phyloP scores from a whole-genome alignment of 2,888 invertebrate species.

The Rapana venosa region DNA sequence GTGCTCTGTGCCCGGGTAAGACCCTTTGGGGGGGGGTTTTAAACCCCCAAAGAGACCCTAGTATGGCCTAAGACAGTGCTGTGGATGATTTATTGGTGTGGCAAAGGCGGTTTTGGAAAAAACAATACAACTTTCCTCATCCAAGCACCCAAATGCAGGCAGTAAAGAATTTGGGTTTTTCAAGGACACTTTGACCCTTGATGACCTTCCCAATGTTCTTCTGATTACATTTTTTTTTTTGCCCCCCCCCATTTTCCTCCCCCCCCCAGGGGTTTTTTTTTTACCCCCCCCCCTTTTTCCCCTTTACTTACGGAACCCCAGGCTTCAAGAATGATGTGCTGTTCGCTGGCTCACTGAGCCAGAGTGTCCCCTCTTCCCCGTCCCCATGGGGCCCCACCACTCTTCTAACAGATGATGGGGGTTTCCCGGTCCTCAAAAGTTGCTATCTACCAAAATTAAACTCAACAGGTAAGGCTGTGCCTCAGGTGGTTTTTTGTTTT shows the following conservation, averaged over 20 bases:
- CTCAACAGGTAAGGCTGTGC: constrained; percentile 58
- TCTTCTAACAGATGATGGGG: constrained; percentile 57
- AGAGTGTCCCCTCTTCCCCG: constrained; percentile 60
- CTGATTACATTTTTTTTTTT: constrained; percentile 56
- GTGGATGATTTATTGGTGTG: not conserved
- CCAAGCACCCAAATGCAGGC: too few species aligned
- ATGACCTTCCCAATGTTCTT: constrained; percentile 51
- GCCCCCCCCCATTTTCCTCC: too few species aligned
- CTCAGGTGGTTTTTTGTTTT: not conserved
- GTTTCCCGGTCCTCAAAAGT: constrained; percentile 55
- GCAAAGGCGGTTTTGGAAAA: not conserved
- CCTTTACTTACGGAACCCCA: constrained; percentile 54
- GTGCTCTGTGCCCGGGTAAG: not conserved
- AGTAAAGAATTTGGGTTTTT: not conserved
- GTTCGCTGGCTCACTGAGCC: constrained; percentile 57
- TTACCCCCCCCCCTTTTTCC: constrained; percentile 52
- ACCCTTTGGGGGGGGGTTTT: not conserved
- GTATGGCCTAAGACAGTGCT: not conserved
- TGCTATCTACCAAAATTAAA: constrained; percentile 55
- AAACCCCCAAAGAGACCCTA: not conserved
- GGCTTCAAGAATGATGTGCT: constrained; percentile 54
- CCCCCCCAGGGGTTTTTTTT: too few species aligned
- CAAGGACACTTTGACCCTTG: not conserved
- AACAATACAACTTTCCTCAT: not conserved
- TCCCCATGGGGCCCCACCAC: constrained; percentile 57